Conservation (phyloP, 35 echinoderm and acorn worm species). For the Lytechinus variegatus region DNA sequence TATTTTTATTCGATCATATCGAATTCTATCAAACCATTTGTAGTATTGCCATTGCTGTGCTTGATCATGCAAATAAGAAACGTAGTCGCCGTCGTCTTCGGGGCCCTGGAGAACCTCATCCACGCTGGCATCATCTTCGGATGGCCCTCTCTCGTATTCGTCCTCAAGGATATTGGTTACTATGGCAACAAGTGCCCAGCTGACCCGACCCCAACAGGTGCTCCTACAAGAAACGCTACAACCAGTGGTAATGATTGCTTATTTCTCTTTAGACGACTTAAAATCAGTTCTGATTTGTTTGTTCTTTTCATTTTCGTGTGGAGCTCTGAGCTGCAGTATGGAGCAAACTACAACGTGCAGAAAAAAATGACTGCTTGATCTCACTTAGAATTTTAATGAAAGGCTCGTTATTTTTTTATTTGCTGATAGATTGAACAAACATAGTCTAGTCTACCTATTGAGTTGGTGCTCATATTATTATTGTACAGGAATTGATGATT, state of each 20-base stretch:
- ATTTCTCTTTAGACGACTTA: not conserved
- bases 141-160: conserved; percentile 38
- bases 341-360: too few species aligned
- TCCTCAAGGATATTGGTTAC: conserved; percentile 47
- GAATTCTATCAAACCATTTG: too few species aligned
- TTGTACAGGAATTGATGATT: too few species aligned
- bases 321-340: too few species aligned
- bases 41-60: not conserved
- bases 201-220: not conserved
- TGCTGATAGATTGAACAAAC: too few species aligned
- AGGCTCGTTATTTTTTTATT: too few species aligned
- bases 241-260: not conserved
- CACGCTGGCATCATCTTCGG: conserved; percentile 43
- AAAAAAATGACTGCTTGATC: too few species aligned
- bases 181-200: not conserved
- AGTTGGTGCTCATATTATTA: too few species aligned
- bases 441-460: too few species aligned
- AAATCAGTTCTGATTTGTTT: not conserved
- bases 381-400: too few species aligned
- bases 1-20: too few species aligned
- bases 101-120: conserved; percentile 21
- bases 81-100: not conserved
- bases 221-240: not conserved
- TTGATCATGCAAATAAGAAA: not conserved
- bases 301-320: too few species aligned